A percentile compares a stretch with the other conserved stretches of the same genome.
Evolutionary conservation across 2,113 vertebrate species (phyloP).

Genomic region (Aspidoscelis tigris): DNA sequence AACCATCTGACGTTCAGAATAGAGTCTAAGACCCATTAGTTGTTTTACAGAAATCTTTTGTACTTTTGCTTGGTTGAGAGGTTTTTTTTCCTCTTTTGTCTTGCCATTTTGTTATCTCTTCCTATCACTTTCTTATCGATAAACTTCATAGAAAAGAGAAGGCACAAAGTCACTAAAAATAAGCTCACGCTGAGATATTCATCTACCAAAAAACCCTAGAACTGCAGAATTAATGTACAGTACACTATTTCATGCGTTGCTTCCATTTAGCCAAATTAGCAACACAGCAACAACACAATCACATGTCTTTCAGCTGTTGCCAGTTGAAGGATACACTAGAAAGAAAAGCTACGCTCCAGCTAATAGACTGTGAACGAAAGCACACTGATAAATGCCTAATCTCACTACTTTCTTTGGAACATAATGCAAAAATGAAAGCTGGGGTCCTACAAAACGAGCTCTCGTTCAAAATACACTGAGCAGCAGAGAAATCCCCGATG

Average conservation of each 20-base stretch:
- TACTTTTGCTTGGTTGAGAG: not conserved
- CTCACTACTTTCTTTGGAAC: not conserved
- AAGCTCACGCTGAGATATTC: not conserved
- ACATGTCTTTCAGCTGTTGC: not conserved
- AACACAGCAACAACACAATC: not conserved
- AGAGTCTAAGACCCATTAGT: not conserved
- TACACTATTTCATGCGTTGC: not conserved
- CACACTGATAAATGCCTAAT: too few relatives aligned
- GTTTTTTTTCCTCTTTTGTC: not conserved
- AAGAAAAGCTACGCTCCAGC: not conserved
- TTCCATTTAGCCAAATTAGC: not conserved
- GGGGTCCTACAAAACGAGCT: too few relatives aligned
- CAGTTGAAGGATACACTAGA: not conserved
- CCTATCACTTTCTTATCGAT: not conserved
- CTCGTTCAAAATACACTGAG: not conserved
- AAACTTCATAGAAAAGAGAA: not conserved
- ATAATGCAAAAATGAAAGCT: not conserved
- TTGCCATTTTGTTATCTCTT: not conserved
- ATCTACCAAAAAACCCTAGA: not conserved
- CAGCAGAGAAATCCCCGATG: too few relatives aligned
- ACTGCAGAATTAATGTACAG: not conserved
- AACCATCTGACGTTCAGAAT: not conserved
- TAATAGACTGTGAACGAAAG: not conserved
- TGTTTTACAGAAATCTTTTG: not conserved
- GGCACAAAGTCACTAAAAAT: not conserved